Evolutionary conservation across 2,797 vertebrate species (phyloP).

Genomic region (Tachyglossus aculeatus): DNA sequence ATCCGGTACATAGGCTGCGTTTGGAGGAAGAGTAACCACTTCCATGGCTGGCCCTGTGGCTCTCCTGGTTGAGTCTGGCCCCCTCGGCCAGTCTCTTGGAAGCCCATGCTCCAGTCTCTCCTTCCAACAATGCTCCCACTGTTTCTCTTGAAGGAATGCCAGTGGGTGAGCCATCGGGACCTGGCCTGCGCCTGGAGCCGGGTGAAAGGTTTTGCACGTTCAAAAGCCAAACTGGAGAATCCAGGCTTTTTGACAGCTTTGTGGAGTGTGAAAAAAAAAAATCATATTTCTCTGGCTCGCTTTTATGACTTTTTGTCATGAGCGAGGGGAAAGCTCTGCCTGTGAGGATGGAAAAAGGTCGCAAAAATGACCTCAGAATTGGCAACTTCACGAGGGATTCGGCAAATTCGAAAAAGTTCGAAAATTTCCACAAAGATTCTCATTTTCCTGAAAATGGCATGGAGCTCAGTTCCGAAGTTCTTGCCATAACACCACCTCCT

Average conservation of each 20-base stretch:
- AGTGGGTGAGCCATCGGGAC: slow-evolving; percentile 46
- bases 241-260: slow-evolving; percentile 52
- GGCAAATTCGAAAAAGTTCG: slow-evolving; percentile 26
- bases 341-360: slow-evolving; percentile 57
- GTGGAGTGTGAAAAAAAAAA: slow-evolving; percentile 54
- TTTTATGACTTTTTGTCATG: slow-evolving; percentile 61
- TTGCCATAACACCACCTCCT: neutral
- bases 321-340: slow-evolving; percentile 31
- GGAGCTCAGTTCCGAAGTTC: neutral
- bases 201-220: slow-evolving; percentile 35
- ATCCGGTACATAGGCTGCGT: too few relatives aligned
- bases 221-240: slow-evolving; percentile 55
- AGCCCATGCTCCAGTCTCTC: slow-evolving; percentile 1
- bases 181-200: slow-evolving; percentile 30
- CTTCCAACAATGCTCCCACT: slow-evolving; percentile 42
- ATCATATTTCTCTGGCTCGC: slow-evolving; percentile 50
- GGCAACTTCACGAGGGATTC: slow-evolving; percentile 27
- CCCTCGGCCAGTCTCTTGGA: neutral
- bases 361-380: slow-evolving; percentile 5
- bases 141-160: slow-evolving; percentile 51
- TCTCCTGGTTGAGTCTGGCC: neutral
- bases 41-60: neutral
- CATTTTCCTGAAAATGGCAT: slow-evolving; percentile 28
- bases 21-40: neutral
- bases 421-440: slow-evolving; percentile 23